phyloP scores from a whole-genome alignment of 2,113 vertebrate genomes.

The Spilogale gracilis region DNA sequence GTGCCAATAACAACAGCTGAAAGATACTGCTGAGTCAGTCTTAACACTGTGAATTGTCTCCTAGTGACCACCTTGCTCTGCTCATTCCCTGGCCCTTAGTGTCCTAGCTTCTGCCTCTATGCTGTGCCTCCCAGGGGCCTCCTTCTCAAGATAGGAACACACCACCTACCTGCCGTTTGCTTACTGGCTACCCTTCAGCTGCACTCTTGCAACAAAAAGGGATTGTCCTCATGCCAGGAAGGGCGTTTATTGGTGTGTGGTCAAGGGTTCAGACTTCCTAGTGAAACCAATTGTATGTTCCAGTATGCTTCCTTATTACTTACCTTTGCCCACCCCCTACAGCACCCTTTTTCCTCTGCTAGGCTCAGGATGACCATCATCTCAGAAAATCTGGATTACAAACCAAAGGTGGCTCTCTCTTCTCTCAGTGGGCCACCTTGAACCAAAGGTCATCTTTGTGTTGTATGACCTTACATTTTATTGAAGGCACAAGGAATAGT shows the following conservation, averaged over 20 bases:
- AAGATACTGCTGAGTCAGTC: conserved; percentile 72
- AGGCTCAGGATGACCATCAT: neutral
- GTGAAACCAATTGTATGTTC: neutral
- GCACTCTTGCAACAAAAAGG: neutral
- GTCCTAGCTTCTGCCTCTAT: neutral
- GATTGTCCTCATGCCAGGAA: neutral
- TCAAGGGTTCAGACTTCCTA: neutral
- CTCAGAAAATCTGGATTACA: neutral
- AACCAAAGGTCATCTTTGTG: neutral
- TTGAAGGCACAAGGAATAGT: neutral
- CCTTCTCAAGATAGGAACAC: neutral
- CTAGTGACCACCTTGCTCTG: conserved; percentile 57
- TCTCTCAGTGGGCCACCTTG: neutral
- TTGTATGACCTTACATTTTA: neutral
- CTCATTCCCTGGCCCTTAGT: neutral
- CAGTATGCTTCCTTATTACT: neutral
- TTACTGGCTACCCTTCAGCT: neutral
- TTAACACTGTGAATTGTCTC: conserved; percentile 44
- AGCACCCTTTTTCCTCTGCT: neutral
- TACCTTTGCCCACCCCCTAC: neutral
- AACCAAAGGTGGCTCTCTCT: neutral
- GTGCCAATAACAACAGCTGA: conserved; percentile 46
- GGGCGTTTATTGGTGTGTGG: neutral
- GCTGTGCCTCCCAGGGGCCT: neutral
- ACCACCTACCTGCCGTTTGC: neutral